Percentiles rank a stretch among this genome's conserved stretches.
Evolutionary conservation across 2,888 invertebrate species (phyloP).

Genomic region (Cantharis rustica): DNA sequence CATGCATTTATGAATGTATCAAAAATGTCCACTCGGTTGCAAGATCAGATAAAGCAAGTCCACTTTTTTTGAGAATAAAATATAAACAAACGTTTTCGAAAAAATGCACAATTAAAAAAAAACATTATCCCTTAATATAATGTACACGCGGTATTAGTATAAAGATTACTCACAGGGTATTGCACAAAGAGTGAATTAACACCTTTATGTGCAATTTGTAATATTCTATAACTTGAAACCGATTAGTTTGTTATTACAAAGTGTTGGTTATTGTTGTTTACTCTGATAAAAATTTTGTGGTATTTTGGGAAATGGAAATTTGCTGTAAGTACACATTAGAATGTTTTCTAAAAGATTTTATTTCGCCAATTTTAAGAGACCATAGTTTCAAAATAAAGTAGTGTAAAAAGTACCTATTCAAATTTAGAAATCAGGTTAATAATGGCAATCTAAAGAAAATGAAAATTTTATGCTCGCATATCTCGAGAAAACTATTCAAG

Average conservation of each 20-base stretch:
- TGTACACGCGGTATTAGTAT: too few relatives aligned
- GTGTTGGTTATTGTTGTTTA: neutral
- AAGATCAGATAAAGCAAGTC: neutral
- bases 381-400: too few relatives aligned
- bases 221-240: neutral
- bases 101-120: too few relatives aligned
- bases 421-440: too few relatives aligned
- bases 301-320: too few relatives aligned
- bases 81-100: too few relatives aligned
- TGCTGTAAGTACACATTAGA: neutral
- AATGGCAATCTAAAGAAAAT: too few relatives aligned
- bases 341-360: neutral
- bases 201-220: neutral
- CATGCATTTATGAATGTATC: neutral
- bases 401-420: too few relatives aligned
- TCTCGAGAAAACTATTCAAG: too few relatives aligned
- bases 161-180: neutral
- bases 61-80: neutral
- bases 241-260: neutral
- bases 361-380: too few relatives aligned
- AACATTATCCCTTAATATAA: too few relatives aligned
- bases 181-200: neutral
- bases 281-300: neutral
- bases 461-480: too few relatives aligned
- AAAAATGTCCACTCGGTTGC: neutral